phyloP scores from a whole-genome alignment of 2,113 vertebrate species.

The Pavo muticus region DNA sequence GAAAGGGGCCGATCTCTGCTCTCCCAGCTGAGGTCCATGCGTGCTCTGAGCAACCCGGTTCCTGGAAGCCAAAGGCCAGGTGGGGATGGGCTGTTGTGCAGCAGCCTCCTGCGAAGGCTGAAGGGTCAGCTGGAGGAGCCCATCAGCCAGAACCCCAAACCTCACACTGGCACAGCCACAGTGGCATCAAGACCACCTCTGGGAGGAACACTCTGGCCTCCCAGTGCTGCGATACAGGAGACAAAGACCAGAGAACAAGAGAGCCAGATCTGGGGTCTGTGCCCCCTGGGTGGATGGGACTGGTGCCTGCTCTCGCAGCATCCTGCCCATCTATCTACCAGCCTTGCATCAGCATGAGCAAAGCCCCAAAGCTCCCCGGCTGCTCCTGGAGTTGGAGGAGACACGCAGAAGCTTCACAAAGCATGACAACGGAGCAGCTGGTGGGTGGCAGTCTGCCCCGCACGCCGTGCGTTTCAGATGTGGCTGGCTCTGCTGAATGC shows the following conservation, averaged over 20 bases:
- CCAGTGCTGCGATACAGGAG: background rate
- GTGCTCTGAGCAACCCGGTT: background rate
- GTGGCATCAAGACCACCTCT: accelerated
- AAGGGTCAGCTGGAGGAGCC: background rate
- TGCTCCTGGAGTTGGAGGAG: background rate
- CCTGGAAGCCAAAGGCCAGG: background rate
- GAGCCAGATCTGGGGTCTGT: background rate
- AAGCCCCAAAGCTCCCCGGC: background rate
- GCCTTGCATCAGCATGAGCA: background rate
- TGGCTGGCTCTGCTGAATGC: conserved; percentile 81
- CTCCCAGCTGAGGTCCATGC: background rate
- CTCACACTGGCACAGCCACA: background rate
- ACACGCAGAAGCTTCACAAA: background rate
- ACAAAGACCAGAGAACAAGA: background rate
- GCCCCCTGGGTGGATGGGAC: background rate
- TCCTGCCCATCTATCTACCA: background rate
- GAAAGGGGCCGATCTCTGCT: background rate
- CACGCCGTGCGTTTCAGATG: conserved; percentile 56
- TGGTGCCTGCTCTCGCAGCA: background rate
- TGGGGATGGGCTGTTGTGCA: background rate
- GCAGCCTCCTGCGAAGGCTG: background rate
- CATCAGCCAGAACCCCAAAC: background rate
- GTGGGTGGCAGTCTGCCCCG: background rate
- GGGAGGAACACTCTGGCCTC: background rate
- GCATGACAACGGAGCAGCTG: background rate